Percentiles rank a stretch among this genome's conserved stretches.
Conservation (phyloP, 1,140 invertebrate genomes). For the Leptestheria dahalacensis region DNA sequence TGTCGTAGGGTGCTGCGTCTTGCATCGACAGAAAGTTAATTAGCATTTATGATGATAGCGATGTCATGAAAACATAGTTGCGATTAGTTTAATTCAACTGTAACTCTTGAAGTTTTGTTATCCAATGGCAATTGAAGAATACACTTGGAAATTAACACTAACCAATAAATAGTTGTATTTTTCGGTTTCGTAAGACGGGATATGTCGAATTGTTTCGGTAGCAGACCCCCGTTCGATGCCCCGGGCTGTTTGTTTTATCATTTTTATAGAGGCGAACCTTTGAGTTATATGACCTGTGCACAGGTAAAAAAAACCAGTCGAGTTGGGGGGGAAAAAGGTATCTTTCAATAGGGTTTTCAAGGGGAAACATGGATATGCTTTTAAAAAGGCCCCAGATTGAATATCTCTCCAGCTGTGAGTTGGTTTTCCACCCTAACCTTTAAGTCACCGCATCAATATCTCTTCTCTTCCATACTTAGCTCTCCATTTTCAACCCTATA, state of each 20-base stretch:
- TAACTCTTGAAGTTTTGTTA: too few species aligned
- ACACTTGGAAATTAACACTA: too few species aligned
- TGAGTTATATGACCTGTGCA: not conserved
- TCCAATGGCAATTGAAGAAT: too few species aligned
- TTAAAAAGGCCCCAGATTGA: too few species aligned
- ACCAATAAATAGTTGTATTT: too few species aligned
- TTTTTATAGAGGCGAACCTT: not conserved
- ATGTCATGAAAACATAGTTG: too few species aligned
- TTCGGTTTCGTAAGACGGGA: too few species aligned
- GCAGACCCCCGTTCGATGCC: too few species aligned
- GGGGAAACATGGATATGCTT: not conserved
- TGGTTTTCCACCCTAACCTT: not conserved
- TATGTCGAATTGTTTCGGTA: too few species aligned
- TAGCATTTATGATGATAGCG: not conserved
- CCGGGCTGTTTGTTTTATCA: too few species aligned
- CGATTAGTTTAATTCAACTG: too few species aligned
- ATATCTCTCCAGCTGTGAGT: not conserved
- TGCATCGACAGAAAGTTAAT: constrained; percentile 1
- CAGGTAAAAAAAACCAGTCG: not conserved
- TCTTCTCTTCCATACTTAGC: not conserved
- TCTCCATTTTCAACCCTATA: not conserved
- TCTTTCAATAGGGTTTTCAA: not conserved
- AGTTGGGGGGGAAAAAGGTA: not conserved
- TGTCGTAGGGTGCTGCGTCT: constrained; percentile 2
- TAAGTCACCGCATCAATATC: not conserved